Evolutionary conservation across 1,140 invertebrate genomes (phyloP), one percentile per base, ranked within the genome.

Genomic region (Drosophila dunni): DNA sequence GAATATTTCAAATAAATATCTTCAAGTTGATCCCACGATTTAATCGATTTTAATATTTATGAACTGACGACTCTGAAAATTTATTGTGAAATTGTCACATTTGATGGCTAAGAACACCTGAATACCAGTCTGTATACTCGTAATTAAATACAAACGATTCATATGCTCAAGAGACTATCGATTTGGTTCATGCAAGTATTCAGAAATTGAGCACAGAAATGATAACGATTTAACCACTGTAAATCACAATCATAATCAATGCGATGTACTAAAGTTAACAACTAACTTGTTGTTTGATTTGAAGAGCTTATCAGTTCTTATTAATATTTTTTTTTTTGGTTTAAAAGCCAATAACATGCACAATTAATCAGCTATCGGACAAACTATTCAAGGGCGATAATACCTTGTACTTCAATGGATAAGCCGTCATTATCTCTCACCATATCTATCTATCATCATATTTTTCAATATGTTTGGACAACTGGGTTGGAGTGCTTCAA

Each of bases 281-380:
- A 74, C 71, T 69, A 38, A 48, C n/a, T 62, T 56, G 36, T 62
- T 68, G 36, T 62, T 74, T 62, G 65, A 34, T 74, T 74, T 69
- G 57, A 53, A 50, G 57, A 11, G 50, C 42, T 69, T 74, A 74
- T 74, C 71, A 62, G 57, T 62, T 69, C 68, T 5, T 29, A 29
- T 29, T 29, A 29, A 2, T 29, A 29, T 29, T 29, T 29, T 29
- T 29, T 29, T 29, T 29, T 29, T 29, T 4, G 24, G 57, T 69
- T 74, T 74, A 74, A 74, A 74, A 50, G 38, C 42, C 57, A 74
- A 74, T 74, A 74, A 74, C 57, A 74, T 68, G 13, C 17, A 51
- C 46, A 73, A 29, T 67, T 66, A 72, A 36, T 8, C 48, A 45
- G 34, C 54, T 73, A 67, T 66, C 57, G 17, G 46, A n/a, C 38